Percentiles rank a stretch among this genome's conserved stretches.
These are phyloP conservation scores for Clarias platycephalus DNA, from an alignment of 2,797 vertebrate species.

Conservation along the genomic window DNA sequence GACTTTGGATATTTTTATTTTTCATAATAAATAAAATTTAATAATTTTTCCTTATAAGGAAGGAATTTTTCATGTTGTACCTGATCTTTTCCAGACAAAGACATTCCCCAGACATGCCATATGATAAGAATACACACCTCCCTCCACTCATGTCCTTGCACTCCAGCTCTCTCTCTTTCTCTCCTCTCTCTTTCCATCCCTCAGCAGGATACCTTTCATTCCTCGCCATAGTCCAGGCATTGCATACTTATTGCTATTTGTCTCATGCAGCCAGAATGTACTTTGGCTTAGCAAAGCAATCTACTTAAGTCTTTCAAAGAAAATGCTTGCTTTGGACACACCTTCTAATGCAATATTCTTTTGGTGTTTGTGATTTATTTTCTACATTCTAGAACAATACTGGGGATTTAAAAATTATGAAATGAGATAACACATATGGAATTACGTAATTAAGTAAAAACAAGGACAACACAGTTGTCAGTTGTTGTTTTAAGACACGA, in stretches of 20 bases:
- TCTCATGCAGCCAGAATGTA: slow-evolving; percentile 19
- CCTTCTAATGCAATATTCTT: no score
- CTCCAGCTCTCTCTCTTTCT: slow-evolving; percentile 3
- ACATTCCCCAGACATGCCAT: slow-evolving; percentile 20
- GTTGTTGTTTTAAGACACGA: no score
- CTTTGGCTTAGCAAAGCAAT: neutral
- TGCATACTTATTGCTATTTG: slow-evolving; percentile 25
- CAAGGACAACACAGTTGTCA: no score
- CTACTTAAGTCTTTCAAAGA: neutral
- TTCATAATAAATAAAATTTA: neutral
- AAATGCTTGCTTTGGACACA: slow-evolving; percentile 19
- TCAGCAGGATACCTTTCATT: slow-evolving; percentile 32
- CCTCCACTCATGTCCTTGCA: slow-evolving; percentile 14
- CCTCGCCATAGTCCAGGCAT: slow-evolving; percentile 42
- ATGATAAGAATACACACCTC: slow-evolving; percentile 16
- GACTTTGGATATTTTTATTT: neutral
- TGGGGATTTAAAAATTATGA: no score
- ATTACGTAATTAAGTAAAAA: no score
- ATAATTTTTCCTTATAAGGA: neutral
- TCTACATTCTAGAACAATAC: no score
- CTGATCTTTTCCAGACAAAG: slow-evolving; percentile 34
- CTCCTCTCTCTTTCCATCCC: slow-evolving; percentile 1
- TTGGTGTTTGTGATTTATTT: no score
- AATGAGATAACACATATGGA: no score
- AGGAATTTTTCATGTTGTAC: neutral